Conservation (phyloP, 2,113 vertebrate genomes). For the Tapirus terrestris region DNA sequence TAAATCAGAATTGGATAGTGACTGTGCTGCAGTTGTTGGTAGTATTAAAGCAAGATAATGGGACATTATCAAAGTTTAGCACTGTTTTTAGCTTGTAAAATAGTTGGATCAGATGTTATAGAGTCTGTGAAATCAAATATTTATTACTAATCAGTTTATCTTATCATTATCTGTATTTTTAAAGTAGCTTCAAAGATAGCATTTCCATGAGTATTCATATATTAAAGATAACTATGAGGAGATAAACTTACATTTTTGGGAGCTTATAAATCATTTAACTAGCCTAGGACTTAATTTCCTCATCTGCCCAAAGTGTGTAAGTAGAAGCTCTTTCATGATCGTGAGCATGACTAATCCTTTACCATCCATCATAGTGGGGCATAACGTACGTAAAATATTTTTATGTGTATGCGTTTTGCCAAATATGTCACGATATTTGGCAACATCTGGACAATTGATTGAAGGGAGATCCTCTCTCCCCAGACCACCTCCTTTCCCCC, state of each 20-base stretch:
- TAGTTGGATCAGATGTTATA: conserved; percentile 1
- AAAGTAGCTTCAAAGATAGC: conserved; percentile 35
- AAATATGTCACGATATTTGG: conserved; percentile 33
- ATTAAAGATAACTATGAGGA: conserved; percentile 5
- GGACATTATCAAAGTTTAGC: background rate
- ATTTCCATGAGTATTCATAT: conserved; percentile 41
- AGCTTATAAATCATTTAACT: background rate
- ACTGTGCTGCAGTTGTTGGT: background rate
- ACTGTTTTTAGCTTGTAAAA: conserved; percentile 54
- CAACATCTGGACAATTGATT: background rate
- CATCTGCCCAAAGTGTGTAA: background rate
- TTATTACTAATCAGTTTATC: conserved; percentile 32
- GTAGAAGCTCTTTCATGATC: background rate
- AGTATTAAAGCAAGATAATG: conserved; percentile 48
- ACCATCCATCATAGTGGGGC: background rate
- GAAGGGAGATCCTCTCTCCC: background rate
- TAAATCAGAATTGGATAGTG: background rate
- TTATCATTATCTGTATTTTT: conserved; percentile 40
- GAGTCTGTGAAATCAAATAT: conserved; percentile 47
- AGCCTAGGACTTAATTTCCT: background rate
- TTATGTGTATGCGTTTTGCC: conserved; percentile 47
- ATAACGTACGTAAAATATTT: conserved; percentile 55
- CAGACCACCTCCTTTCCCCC: background rate
- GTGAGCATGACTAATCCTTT: background rate
- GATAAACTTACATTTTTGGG: background rate